Base-by-base conservation (phyloP, 2,797 vertebrate species). In the Sparus aurata region DNA sequence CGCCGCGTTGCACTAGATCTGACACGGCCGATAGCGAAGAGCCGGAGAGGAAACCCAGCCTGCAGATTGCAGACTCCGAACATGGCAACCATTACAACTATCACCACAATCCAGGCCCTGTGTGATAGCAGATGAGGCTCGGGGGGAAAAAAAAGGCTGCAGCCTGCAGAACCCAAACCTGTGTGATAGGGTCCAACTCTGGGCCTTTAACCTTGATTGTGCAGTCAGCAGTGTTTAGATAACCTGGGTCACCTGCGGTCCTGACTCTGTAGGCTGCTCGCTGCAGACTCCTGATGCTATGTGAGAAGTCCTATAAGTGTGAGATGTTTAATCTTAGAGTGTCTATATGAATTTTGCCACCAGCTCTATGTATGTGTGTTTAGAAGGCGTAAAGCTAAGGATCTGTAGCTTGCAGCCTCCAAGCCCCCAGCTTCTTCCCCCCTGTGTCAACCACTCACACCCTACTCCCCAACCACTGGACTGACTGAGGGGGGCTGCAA, bases 81-180 rank as follows among this genome's bases (percentile, higher is more conserved):
- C 93, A 83, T 47, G 72, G 90, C 90, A 97, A 97, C 92, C 96
- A 97, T 95, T 97, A 94, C 83, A 92, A 89, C 90, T 96, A 88
- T 80, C 91, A 85, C 87, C 96, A 95, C 84, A 81, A 17, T 76
- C 90, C 92, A 0, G 91, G 91, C 0, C 67, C 92, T 27, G 89
- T 95, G 34, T 97, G 96, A 97, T 53, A 46, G 70, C 45, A 52
- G 2, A 41, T 23, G 73, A 80, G 2, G 1, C 72, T 61, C 18
- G 58, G 72, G 61, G 34, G 34, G 34, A 34, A 4, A 54, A 59
- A 57, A 52, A 59, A 64, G 82, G 82, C 83, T 82, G 45, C 46
- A 72, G 34, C 66, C 46, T 73, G 70, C 82, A 86, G 70, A 83
- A 55, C 76, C 64, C 59, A 69, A 73, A 78, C 77, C 80, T 84